Evolutionary conservation across 1,140 invertebrate genomes (phyloP), one percentile per base, ranked within the genome.

Genomic region (Mamestra configurata): DNA sequence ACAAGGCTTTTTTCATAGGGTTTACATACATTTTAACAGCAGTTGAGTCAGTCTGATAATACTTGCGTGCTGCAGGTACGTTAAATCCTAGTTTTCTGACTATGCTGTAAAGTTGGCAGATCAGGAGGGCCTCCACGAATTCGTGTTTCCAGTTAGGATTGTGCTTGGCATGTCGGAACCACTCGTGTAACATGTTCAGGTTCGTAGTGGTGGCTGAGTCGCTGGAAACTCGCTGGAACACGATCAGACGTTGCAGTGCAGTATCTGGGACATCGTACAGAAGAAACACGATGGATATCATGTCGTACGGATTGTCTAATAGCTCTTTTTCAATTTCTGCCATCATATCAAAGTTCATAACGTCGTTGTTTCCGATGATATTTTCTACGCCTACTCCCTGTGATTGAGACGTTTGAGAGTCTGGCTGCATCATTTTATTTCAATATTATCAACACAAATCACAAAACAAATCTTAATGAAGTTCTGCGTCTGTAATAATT

Each of bases 201-300:
- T 88, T 89, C 20, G 80, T 89, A n/a, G 70, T 80, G 10, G 55
- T 73, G 11, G 76, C 77, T n/a, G 83, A 49, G 80, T 93, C 89
- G 70, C 82, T 90, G 59, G 81, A 85, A 37, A 94, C 82, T 57
- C 89, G 86, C 86, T 93, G 88, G 73, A 88, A 89, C 0, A 93
- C 83, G 70, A 88, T 82, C 18, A 95, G 85, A 35, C 88, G 85
- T 78, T 95, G 90, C 27, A 95, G 81, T 1, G 93, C 93, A 22
- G 91, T 93, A 55, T 93, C 89, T 1, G 93, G 91, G 27, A 86
- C 80, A 35, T 94, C 91, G 68, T 95, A 95, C 3, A 95, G 75
- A 11, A 95, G 83, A 81, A 94, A 95, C 35, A 94, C 93, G n/a
- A 95, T 75, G 2, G 93, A 93, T 24, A 88, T 84, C 61, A 93